Base-by-base conservation (phyloP, 2,113 vertebrate genomes). In the Pedetes capensis region DNA sequence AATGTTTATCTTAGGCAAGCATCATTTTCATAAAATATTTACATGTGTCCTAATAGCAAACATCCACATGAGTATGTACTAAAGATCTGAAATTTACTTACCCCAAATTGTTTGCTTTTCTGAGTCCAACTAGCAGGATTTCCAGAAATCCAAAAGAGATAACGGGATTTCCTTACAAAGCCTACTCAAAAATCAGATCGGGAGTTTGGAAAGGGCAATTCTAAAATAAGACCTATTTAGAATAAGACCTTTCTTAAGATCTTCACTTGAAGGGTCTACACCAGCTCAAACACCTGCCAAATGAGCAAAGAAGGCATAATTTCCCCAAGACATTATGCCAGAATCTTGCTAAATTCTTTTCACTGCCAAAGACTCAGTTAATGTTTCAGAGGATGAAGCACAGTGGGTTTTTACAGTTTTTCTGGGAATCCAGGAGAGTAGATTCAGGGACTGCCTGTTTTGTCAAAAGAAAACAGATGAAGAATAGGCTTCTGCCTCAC, bases 11-110 rank as follows among this genome's bases (percentile, higher is more conserved):
- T 95, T 95, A 94, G 89, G 66, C 66, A 84, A 87, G 59, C 53
- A 55, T 89, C 37, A 27, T 89, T 94, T 75, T 87, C 94, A 95
- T 94, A 84, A 96, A 97, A 96, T 93, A 96, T 96, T 97, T 89
- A 95, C 82, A 78, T 0, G 3, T 34, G 57, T 44, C 78, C 59
- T 84, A 66, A 91, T 42, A 87, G 87, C 93, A 93, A 95, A 94
- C 72, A 95, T 89, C 78, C 94, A 51, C 51, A 72, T 95, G 49
- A 93, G 83, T 39, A n/a, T 80, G 63, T 81, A 64, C 85, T 92
- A 61, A 96, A 59, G 80, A 93, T 84, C 83, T 97, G 96, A 96
- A 97, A 97, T 97, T 97, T 97, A 81, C 76, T 90, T 97, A 96
- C 47, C 37, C 37, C 78, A 89, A 89, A 78, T 78, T 51, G 76